Percentiles rank a stretch among this genome's conserved stretches.
Evolutionary conservation across 2,797 vertebrate genomes (phyloP).

Genomic region (Urocyon cinereoargenteus): DNA sequence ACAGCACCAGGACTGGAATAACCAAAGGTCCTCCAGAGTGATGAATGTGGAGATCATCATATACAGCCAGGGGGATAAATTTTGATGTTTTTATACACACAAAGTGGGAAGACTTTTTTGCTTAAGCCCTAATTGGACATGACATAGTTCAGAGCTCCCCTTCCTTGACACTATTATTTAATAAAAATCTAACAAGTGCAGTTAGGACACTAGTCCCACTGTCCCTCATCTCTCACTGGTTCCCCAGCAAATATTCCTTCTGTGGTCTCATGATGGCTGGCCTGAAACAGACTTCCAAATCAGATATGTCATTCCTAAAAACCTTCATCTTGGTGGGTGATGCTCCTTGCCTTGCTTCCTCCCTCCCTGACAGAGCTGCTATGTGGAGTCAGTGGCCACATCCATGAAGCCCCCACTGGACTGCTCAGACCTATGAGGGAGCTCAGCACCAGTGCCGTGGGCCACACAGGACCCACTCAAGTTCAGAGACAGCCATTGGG

Average conservation of each 20-base stretch:
- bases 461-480: not conserved
- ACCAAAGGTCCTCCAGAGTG: not conserved
- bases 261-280: accelerated
- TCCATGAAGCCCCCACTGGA: not conserved
- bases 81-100: not conserved
- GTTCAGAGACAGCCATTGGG: not conserved
- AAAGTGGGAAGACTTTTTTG: not conserved
- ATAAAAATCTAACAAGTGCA: not conserved
- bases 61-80: not conserved
- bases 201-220: not conserved
- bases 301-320: not conserved
- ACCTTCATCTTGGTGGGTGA: too few relatives aligned
- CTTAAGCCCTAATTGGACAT: not conserved
- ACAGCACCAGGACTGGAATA: not conserved
- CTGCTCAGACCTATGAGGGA: not conserved
- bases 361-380: accelerated
- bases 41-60: not conserved
- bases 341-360: too few relatives aligned
- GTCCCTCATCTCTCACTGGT: not conserved
- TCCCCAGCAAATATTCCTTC: not conserved
- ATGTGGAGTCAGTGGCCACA: not conserved
- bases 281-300: not conserved
- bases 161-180: not conserved
- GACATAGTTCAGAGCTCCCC: not conserved
- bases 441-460: not conserved